These are phyloP conservation scores for Fistularia commersonii DNA, from an alignment of 2,797 vertebrate species.

Conservation along the genomic window DNA sequence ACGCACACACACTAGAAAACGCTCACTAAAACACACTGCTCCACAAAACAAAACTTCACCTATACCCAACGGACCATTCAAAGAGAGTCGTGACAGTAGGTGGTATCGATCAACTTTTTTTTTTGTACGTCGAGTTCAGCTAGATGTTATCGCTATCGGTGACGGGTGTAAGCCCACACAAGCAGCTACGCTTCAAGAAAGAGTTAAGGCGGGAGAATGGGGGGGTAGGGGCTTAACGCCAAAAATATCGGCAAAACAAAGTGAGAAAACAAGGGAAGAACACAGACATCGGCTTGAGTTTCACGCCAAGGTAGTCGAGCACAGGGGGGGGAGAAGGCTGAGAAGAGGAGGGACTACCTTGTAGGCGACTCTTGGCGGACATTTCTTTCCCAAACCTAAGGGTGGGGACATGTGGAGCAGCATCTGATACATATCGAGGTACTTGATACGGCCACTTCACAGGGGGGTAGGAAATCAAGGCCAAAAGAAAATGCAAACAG, in stretches of 20 bases:
- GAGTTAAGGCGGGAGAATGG: constrained; percentile 16
- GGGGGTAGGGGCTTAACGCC: constrained; percentile 41
- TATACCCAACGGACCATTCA: constrained; percentile 33
- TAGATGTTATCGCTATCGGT: background rate
- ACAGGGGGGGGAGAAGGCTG: constrained; percentile 36
- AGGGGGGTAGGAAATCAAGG: constrained; percentile 53
- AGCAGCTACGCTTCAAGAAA: constrained; percentile 32
- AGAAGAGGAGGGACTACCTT: constrained; percentile 85
- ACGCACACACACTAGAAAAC: constrained; percentile 19
- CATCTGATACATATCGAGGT: constrained; percentile 99
- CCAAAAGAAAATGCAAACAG: constrained; percentile 53
- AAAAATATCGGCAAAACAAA: constrained; percentile 66
- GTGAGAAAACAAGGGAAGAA: constrained; percentile 57
- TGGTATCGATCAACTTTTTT: constrained; percentile 2
- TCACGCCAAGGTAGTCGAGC: constrained; percentile 61
- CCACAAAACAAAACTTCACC: constrained; percentile 40
- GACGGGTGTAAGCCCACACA: constrained; percentile 14
- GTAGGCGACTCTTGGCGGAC: constrained; percentile 96
- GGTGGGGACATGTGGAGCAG: constrained; percentile 99
- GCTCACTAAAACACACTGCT: constrained; percentile 53
- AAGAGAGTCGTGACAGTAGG: constrained; percentile 23
- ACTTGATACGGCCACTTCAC: constrained; percentile 96
- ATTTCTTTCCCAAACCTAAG: constrained; percentile 99
- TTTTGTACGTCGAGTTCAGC: no score
- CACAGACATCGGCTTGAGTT: constrained; percentile 66